Base-by-base conservation (phyloP, 2,797 vertebrate species). In the Pachyuromys duprasi region DNA sequence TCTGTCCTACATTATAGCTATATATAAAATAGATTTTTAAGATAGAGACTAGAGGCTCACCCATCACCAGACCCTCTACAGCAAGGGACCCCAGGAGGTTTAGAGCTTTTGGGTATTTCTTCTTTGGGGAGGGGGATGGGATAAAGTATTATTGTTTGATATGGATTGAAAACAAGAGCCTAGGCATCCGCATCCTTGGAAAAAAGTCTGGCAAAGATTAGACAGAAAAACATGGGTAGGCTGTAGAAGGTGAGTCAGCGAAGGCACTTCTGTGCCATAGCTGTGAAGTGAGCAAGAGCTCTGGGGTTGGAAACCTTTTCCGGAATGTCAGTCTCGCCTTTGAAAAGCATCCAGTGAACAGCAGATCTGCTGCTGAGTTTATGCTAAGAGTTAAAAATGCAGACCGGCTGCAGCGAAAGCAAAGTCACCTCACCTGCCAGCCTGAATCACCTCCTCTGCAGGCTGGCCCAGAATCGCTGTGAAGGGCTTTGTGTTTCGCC, bases 381-480 rank as follows among this genome's bases (percentile, higher is more conserved):
- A 81, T 69, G 55, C 20, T 42, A 75, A 83, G 60, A 60, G 24
- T 84, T 75, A 87, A 53, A 78, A 83, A 78, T 67, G 15, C 49
- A 65, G 22, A 36, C 28, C 2, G 4, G 15, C 15, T 39, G 86
- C 75, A 96, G n/a, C 7, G 8, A 60, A 87, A 28, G 33, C 75
- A 95, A 96, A 94, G 97, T 96, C 95, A 96, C 97, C 94, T 97
- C 97, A 92, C 55, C 84, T 98, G 98, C 97, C 98, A 98, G 39
- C 91, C 87, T 87, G 36, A 95, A 94, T 98, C 60, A 94, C 86
- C 72, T 28, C 39, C 93, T 96, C 79, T 84, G 89, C 76, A 9
- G 49, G 9, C 82, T 95, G 91, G 70, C 67, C n/a, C 36, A 67
- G 45, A 97, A 42, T 63, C 83, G 18, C 89, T 89, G 11, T 6